Conservation (phyloP, 2,888 invertebrate genomes). For the Venusia cambrica region DNA sequence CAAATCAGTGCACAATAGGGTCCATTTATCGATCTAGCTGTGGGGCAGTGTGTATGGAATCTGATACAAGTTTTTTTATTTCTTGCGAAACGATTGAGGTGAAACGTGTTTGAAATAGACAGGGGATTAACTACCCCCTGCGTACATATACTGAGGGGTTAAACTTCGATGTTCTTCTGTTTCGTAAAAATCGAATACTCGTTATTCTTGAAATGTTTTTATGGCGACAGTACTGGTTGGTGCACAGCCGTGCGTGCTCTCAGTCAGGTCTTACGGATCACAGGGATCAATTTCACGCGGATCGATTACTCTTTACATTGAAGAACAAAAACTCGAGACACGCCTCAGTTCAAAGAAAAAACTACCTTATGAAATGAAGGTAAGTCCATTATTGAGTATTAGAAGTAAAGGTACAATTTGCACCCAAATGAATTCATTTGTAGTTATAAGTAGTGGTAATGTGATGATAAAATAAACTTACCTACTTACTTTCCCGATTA, state of each 20-base stretch:
- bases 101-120: slow-evolving; percentile 80
- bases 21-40: slow-evolving; percentile 55
- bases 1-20: slow-evolving; percentile 55
- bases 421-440: no score
- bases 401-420: no score
- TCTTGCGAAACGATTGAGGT: slow-evolving; percentile 76
- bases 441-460: no score
- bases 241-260: slow-evolving; percentile 60
- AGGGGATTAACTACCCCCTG: slow-evolving; percentile 77
- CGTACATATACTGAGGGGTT: slow-evolving; percentile 49
- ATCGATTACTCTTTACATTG: slow-evolving; percentile 67
- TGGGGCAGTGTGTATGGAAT: slow-evolving; percentile 53
- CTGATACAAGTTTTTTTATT: slow-evolving; percentile 76
- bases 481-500: no score
- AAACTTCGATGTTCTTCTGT: slow-evolving; percentile 26
- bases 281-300: slow-evolving; percentile 64
- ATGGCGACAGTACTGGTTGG: slow-evolving; percentile 27
- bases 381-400: no score
- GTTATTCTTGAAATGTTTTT: slow-evolving; percentile 12
- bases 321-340: slow-evolving; percentile 18
- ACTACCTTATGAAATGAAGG: neutral
- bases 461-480: no score
- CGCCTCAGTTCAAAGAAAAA: slow-evolving; percentile 17
- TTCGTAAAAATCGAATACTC: slow-evolving; percentile 4
- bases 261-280: slow-evolving; percentile 53